phyloP scores from a whole-genome alignment of 2,888 invertebrate genomes.

The Drosophila mettleri region DNA sequence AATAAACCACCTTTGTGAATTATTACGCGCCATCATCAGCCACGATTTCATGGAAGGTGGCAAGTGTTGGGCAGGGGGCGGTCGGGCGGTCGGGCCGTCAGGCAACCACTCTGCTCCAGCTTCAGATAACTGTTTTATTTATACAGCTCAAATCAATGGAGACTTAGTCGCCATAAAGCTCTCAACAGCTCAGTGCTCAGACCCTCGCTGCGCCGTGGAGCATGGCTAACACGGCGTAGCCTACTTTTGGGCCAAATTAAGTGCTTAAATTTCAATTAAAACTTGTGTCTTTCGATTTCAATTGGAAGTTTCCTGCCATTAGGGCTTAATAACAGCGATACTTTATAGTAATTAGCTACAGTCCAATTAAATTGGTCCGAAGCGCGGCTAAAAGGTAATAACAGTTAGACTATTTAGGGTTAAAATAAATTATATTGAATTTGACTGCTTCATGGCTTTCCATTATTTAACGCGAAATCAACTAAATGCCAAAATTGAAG shows the following conservation, averaged over 20 bases:
- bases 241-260: conserved; percentile 59
- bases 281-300: conserved; percentile 58
- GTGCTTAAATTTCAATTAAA: conserved; percentile 81
- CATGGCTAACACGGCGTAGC: conserved; percentile 7
- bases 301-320: conserved; percentile 47
- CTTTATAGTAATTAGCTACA: conserved; percentile 67
- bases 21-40: conserved; percentile 64
- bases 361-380: conserved; percentile 54
- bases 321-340: conserved; percentile 61
- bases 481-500: background rate
- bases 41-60: conserved; percentile 6
- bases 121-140: conserved; percentile 45
- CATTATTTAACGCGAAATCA: background rate
- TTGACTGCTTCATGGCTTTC: background rate
- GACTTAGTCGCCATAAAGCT: conserved; percentile 24
- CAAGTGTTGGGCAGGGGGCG: background rate
- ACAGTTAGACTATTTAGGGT: background rate
- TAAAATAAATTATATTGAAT: conserved; percentile 7
- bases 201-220: background rate
- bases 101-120: too few relatives aligned
- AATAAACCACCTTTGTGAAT: conserved; percentile 72
- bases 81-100: too few relatives aligned
- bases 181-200: conserved; percentile 12
- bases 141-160: conserved; percentile 43
- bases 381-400: conserved; percentile 10